Percentiles rank a stretch among this genome's conserved stretches.
phyloP scores from a whole-genome alignment of 2,113 vertebrate genomes.

The Gallinago paraguaiae region DNA sequence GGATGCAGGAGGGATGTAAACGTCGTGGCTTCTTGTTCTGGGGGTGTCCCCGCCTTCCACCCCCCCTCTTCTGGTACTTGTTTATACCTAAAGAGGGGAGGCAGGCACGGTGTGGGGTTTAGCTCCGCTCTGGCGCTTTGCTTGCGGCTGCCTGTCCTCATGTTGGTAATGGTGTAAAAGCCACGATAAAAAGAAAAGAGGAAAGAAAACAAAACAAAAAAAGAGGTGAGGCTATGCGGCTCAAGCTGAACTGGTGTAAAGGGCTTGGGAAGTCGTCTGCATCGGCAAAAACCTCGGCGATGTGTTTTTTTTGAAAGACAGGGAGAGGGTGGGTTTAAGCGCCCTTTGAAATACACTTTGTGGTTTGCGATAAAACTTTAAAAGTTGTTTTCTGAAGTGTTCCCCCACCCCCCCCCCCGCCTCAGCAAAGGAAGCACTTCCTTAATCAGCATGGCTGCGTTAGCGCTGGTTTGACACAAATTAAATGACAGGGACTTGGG shows the following conservation, averaged over 20 bases:
- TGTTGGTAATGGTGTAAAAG: not conserved
- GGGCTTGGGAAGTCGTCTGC: rapidly evolving
- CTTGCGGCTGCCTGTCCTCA: not conserved
- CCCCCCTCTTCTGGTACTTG: rapidly evolving
- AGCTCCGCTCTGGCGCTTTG: not conserved
- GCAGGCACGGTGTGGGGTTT: not conserved
- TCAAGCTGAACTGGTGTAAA: rapidly evolving
- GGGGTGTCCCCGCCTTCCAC: not conserved
- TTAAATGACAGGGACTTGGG: not conserved
- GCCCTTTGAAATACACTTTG: rapidly evolving
- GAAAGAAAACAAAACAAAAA: too few relatives aligned
- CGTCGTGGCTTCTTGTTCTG: rapidly evolving
- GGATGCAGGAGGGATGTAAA: not conserved
- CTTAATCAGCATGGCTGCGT: slow-evolving; percentile 7
- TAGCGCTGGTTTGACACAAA: not conserved
- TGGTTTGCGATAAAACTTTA: rapidly evolving
- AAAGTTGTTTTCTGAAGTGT: rapidly evolving
- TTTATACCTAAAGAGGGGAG: rapidly evolving
- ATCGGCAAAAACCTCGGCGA: rapidly evolving
- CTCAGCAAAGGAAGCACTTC: slow-evolving; percentile 9
- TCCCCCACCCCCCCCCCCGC: too few relatives aligned
- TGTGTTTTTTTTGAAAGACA: not conserved
- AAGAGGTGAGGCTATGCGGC: rapidly evolving
- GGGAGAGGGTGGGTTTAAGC: not conserved
- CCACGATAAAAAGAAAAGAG: not conserved